Percentiles rank a stretch among this genome's conserved stretches.
phyloP scores from a whole-genome alignment of 1,140 invertebrate species.

The Drepana arcuata region DNA sequence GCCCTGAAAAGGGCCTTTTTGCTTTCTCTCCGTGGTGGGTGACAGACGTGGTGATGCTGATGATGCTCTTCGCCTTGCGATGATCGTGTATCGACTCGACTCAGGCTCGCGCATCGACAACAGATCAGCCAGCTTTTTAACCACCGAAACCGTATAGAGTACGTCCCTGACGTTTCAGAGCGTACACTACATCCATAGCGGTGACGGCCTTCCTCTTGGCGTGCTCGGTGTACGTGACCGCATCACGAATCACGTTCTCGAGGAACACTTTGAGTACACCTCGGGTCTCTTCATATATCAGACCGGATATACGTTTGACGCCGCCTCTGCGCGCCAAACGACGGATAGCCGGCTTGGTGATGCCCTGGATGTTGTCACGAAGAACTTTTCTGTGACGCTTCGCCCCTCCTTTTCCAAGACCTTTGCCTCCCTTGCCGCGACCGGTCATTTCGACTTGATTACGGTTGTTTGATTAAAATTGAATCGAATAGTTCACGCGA shows the following conservation, averaged over 20 bases:
- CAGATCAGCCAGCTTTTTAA: too few species aligned
- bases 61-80: too few species aligned
- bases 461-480: too few species aligned
- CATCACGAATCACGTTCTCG: conserved; percentile 87
- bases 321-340: conserved; percentile 74
- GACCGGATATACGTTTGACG: conserved; percentile 76
- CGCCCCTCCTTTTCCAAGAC: conserved; percentile 38
- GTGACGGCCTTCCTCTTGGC: conserved; percentile 82
- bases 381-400: conserved; percentile 77
- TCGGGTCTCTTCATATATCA: conserved; percentile 46
- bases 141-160: conserved; percentile 78
- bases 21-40: too few species aligned
- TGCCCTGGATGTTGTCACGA: conserved; percentile 40
- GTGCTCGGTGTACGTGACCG: conserved; percentile 79
- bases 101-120: too few species aligned
- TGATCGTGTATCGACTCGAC: too few species aligned
- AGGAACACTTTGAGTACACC: conserved; percentile 83
- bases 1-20: too few species aligned
- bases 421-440: conserved; percentile 45
- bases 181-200: conserved; percentile 91
- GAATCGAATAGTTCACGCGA: too few species aligned
- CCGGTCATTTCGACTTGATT: conserved; percentile 35
- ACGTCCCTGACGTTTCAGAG: conserved; percentile 86
- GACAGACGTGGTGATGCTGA: too few species aligned
- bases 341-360: conserved; percentile 41